Evolutionary conservation across 2,113 vertebrate genomes (phyloP).

Genomic region (Trochalopteron elliotii): DNA sequence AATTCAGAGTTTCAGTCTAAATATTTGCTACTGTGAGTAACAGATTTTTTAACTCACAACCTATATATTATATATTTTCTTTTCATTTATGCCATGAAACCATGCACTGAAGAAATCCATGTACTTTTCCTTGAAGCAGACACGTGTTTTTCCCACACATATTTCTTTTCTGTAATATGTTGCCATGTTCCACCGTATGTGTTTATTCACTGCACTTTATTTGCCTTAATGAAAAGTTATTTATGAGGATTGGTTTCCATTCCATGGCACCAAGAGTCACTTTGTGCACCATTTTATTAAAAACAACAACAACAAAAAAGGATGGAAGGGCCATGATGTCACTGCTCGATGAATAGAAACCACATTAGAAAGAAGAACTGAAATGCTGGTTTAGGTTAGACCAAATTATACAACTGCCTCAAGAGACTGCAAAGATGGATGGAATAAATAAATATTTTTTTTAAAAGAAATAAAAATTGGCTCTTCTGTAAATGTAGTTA

Average conservation of each 20-base stretch:
- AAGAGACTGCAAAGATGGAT: constrained; percentile 3
- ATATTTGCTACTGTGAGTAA: not conserved
- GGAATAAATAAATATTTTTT: not conserved
- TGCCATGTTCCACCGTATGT: not conserved
- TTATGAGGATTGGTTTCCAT: constrained; percentile 56
- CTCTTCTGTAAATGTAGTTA: not conserved
- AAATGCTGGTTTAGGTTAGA: constrained; percentile 75
- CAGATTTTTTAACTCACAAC: not conserved
- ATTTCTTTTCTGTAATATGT: not conserved
- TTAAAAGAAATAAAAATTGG: not conserved
- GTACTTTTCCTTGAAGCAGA: not conserved
- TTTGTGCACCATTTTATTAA: constrained; percentile 55
- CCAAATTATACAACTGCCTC: constrained; percentile 65
- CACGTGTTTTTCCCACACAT: not conserved
- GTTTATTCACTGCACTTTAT: constrained; percentile 54
- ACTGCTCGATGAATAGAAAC: constrained; percentile 83
- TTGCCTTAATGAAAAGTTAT: constrained; percentile 58
- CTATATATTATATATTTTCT: not conserved
- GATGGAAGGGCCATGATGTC: constrained; percentile 87
- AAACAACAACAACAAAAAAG: constrained; percentile 20
- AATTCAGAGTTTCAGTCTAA: constrained; percentile 2
- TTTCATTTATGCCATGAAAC: not conserved
- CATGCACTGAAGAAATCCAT: not conserved
- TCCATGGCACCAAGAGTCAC: constrained; percentile 10
- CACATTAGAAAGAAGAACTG: constrained; percentile 80